A percentile compares a stretch with the other conserved stretches of the same genome.
These are phyloP conservation scores for Spisula subtruncata DNA, from an alignment of 2,888 invertebrate species.

Conservation along the genomic window DNA sequence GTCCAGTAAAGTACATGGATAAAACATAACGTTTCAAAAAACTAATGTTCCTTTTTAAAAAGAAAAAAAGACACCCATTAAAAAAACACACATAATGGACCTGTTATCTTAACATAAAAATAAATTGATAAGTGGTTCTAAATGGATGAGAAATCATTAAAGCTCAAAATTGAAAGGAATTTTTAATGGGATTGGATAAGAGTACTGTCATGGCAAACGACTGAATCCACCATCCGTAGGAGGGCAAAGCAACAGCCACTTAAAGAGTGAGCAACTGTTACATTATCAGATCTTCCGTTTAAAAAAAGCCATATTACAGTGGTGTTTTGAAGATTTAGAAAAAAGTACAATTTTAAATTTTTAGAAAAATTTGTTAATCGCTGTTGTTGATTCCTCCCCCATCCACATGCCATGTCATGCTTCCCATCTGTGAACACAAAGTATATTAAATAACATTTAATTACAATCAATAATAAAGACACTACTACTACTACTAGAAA, in stretches of 20 bases:
- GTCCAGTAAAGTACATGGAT: neutral
- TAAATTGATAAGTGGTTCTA: no score
- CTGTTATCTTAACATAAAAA: no score
- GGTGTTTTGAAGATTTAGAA: neutral
- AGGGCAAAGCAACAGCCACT: neutral
- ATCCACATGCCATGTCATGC: slow-evolving; percentile 29
- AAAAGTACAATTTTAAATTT: neutral
- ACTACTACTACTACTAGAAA: neutral
- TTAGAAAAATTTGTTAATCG: neutral
- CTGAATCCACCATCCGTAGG: slow-evolving; percentile 3
- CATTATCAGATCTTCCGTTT: neutral
- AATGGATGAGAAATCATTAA: neutral
- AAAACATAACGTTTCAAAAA: neutral
- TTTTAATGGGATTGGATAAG: slow-evolving; percentile 36
- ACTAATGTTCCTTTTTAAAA: neutral
- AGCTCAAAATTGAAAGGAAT: neutral
- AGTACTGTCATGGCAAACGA: neutral
- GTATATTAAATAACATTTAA: neutral
- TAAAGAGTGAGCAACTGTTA: neutral
- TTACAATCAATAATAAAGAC: neutral
- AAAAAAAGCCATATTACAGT: neutral
- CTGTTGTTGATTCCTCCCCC: slow-evolving; percentile 7
- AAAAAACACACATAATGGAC: no score
- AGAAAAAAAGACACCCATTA: no score
- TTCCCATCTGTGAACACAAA: neutral